A percentile compares a stretch with the other conserved stretches of the same genome.
phyloP scores from a whole-genome alignment of 2,888 invertebrate genomes.

The Agrilus biguttatus region DNA sequence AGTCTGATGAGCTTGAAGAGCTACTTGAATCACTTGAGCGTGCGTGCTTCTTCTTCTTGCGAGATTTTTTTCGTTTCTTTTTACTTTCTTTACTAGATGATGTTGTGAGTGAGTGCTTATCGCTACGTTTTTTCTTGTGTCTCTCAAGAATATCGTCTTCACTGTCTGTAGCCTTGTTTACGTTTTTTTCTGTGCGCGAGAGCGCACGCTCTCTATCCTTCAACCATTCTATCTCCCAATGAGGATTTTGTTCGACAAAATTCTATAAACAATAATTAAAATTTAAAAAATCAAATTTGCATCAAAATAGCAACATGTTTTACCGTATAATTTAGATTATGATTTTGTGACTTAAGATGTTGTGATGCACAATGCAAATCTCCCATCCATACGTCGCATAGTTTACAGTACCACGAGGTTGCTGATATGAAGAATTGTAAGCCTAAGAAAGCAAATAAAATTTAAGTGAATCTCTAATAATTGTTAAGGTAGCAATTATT shows the following conservation, averaged over 20 bases:
- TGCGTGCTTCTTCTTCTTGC: conserved; percentile 20
- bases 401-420: conserved; percentile 79
- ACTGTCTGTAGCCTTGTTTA: conserved; percentile 15
- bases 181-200: conserved; percentile 20
- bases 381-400: conserved; percentile 78
- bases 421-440: conserved; percentile 78
- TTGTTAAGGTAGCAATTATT: not conserved
- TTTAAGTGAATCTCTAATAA: not conserved
- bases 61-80: conserved; percentile 38
- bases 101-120: conserved; percentile 13
- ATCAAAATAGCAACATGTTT: conserved; percentile 23
- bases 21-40: conserved; percentile 28
- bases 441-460: conserved; percentile 36
- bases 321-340: conserved; percentile 70
- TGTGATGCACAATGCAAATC: conserved; percentile 78
- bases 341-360: conserved; percentile 66
- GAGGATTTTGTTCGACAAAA: conserved; percentile 70
- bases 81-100: conserved; percentile 27
- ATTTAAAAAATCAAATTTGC: no score
- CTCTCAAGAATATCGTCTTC: conserved; percentile 9
- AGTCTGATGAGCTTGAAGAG: conserved; percentile 26
- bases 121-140: conserved; percentile 17
- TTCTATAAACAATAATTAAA: conserved; percentile 34
- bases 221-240: conserved; percentile 80
- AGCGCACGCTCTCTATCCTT: conserved; percentile 48